Conservation (phyloP, 1,140 invertebrate genomes). For the Lanistes nyassanus region DNA sequence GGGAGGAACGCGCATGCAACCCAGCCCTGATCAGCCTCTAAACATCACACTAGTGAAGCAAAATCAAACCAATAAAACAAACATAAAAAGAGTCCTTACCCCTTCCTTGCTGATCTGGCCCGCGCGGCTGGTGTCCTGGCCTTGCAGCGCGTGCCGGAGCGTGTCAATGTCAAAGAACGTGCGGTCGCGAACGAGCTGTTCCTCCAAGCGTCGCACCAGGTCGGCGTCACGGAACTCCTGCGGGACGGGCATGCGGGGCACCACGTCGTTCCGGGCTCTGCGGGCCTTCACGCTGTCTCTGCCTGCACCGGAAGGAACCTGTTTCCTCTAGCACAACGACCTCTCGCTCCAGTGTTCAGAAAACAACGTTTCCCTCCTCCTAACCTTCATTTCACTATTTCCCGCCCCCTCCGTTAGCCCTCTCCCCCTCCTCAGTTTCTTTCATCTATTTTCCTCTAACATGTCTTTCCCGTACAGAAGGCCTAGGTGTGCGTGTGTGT, state of each 20-base stretch:
- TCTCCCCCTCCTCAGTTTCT: not conserved
- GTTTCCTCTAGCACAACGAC: no score
- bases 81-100: conserved; percentile 34
- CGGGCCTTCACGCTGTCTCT: conserved; percentile 58
- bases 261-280: conserved; percentile 42
- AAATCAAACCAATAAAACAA: conserved; percentile 2
- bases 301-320: conserved; percentile 32
- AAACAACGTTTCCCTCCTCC: not conserved
- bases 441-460: not conserved
- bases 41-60: conserved; percentile 18
- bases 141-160: conserved; percentile 28
- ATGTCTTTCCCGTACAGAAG: no score
- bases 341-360: not conserved
- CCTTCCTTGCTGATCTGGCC: conserved; percentile 26
- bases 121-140: conserved; percentile 16
- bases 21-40: no score
- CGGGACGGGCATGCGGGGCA: conserved; percentile 31
- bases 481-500: no score
- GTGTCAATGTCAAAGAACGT: conserved; percentile 46
- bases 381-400: no score
- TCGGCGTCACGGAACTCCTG: conserved; percentile 51
- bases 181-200: conserved; percentile 37
- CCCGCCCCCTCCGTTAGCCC: not conserved
- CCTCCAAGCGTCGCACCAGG: conserved; percentile 41
- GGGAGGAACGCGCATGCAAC: no score